Conservation (phyloP, 2,888 invertebrate genomes). For the Lasioglossum zephyrum region DNA sequence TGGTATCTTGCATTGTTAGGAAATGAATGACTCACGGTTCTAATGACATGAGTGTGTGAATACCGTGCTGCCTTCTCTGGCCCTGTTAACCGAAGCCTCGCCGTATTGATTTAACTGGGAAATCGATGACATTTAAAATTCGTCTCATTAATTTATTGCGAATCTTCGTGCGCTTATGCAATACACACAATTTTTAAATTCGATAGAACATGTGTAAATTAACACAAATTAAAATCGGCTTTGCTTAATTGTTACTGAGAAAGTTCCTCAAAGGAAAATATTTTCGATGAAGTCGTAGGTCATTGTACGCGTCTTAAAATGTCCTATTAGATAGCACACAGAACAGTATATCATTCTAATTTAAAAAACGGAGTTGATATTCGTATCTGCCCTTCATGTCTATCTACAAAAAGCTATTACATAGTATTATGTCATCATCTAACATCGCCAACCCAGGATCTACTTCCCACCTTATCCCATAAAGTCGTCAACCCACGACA, state of each 20-base stretch:
- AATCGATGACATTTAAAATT: not conserved
- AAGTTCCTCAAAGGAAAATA: too few relatives aligned
- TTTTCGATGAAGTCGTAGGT: too few relatives aligned
- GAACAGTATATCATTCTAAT: too few relatives aligned
- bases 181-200: not conserved
- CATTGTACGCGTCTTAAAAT: too few relatives aligned
- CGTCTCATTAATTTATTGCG: not conserved
- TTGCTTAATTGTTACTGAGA: not conserved
- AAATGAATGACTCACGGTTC: constrained; percentile 6
- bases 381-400: too few relatives aligned
- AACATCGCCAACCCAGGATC: not conserved
- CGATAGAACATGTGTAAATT: not conserved
- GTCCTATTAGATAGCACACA: too few relatives aligned
- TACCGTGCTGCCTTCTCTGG: not conserved
- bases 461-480: not conserved
- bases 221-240: not conserved
- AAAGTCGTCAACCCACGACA: not conserved
- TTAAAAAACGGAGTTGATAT: too few relatives aligned
- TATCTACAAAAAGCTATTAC: too few relatives aligned
- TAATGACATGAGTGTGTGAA: constrained; percentile 1
- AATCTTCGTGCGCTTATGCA: not conserved
- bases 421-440: too few relatives aligned
- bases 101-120: not conserved
- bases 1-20: not conserved
- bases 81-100: not conserved